Evolutionary conservation across 2,797 vertebrate species (phyloP), one percentile per base, ranked within the genome.

Genomic region (Tachyglossus aculeatus): DNA sequence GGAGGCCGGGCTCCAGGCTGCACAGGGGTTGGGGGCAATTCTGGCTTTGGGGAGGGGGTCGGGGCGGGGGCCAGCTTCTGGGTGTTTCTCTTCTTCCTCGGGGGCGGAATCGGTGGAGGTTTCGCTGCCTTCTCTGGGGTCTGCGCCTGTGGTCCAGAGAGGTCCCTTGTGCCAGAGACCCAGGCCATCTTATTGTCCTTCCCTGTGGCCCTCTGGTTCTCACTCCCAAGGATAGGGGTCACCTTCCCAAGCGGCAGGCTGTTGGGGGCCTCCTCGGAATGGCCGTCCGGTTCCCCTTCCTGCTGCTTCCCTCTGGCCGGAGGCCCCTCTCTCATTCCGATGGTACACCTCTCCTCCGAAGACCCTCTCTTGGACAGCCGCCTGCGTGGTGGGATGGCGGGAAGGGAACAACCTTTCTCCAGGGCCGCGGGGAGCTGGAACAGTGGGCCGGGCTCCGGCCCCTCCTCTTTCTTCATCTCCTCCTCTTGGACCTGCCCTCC

Each of bases 21-120:
- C 71, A 51, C 56, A 0, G 16, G 19, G 34, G 19, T 11, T 9
- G 38, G 4, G 13, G 27, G 9, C 5, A 36, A 24, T 63, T 80
- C 51, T 0, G 38, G 13, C 0, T 12, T 64, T 56, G 89, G 86
- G 0, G 0, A 3, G n/a, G 43, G 85, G 58, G 34, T 21, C 63
- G 41, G 69, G 37, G 14, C 9, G 0, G 33, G 40, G 18, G 64
- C 80, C 0, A 85, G 56, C 39, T 69, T 82, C 31, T 86, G 78
- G 37, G 93, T 86, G 6, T 78, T 12, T 12, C 88, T 88, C 75
- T 96, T 98, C 59, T 89, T 95, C 80, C 98, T 94, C 0, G 96
- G 97, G 2, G 97, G 98, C 10, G 96, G 95, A 12, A 98, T 79
- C 0, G 98, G 98, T 37, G 87, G 75, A 12, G 59, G 78, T 5